These are phyloP conservation scores for Buphagus erythrorhynchus DNA, from an alignment of 2,797 vertebrate genomes.

Conservation along the genomic window DNA sequence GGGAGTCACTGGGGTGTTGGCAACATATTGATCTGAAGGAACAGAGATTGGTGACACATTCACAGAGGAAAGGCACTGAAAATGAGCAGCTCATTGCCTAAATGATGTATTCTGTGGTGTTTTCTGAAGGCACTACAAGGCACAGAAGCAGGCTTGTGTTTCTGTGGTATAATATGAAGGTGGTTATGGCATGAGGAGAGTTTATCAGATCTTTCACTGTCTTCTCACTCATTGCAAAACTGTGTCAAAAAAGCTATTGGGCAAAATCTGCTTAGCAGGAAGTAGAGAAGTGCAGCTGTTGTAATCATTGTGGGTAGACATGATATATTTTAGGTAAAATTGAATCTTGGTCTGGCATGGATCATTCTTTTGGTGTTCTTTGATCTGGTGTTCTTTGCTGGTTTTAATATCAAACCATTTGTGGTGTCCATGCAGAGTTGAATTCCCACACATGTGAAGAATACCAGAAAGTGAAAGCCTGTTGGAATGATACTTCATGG, in stretches of 20 bases:
- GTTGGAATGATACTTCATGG: not conserved
- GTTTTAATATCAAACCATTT: not conserved
- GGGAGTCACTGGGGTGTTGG: accelerated
- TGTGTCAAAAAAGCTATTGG: not conserved
- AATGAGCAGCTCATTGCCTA: not conserved
- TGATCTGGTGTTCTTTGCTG: not conserved
- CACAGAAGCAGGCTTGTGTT: not conserved
- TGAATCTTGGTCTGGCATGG: not conserved
- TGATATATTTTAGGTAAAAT: not conserved
- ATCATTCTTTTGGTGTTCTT: not conserved
- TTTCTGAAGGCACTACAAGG: not conserved
- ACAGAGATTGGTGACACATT: not conserved
- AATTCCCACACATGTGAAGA: not conserved
- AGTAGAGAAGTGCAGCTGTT: not conserved
- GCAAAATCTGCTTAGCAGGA: not conserved
- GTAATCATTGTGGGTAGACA: not conserved
- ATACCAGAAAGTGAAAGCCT: not conserved
- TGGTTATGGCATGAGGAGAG: not conserved
- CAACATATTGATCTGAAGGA: not conserved
- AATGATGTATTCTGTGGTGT: not conserved
- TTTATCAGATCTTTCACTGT: not conserved
- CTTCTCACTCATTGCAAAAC: not conserved
- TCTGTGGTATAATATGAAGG: not conserved
- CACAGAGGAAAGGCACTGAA: not conserved
- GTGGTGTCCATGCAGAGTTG: not conserved